A percentile compares a stretch with the other conserved stretches of the same genome.
These are phyloP conservation scores for Pelecanus crispus DNA, from an alignment of 2,113 vertebrate genomes.

Conservation along the genomic window DNA sequence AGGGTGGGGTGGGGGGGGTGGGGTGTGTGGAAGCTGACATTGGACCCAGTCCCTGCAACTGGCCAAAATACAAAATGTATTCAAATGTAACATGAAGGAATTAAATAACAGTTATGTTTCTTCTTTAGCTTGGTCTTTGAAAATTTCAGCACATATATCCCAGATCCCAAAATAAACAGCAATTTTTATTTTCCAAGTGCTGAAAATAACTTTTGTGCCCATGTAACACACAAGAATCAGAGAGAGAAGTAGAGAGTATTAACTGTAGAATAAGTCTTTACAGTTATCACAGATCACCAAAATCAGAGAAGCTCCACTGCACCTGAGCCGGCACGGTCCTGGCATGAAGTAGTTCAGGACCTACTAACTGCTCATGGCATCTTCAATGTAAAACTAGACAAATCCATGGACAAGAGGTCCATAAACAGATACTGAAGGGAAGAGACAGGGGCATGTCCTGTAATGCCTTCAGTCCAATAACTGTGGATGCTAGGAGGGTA, in stretches of 20 bases:
- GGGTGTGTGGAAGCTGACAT: background rate
- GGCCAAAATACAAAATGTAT: background rate
- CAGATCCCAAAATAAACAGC: background rate
- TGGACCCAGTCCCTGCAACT: background rate
- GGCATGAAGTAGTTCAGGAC: background rate
- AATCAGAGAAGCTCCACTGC: background rate
- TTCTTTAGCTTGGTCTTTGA: background rate
- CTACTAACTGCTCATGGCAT: background rate
- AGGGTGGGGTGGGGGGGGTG: rapidly evolving
- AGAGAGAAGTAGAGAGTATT: background rate
- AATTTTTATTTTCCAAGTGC: background rate
- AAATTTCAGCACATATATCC: background rate
- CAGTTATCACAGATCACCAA: background rate
- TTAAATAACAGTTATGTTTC: background rate
- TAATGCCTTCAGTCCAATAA: no score
- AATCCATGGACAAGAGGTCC: background rate
- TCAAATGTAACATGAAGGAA: background rate
- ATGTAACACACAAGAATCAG: background rate
- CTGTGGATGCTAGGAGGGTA: background rate
- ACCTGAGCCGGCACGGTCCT: background rate
- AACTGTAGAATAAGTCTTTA: background rate
- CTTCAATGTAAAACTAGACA: background rate
- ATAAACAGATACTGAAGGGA: background rate
- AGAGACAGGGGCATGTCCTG: background rate
- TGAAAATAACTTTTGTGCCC: background rate